Evolutionary conservation across 2,888 invertebrate species (phyloP), one percentile per base, ranked within the genome.

Genomic region (Endomychus coccineus): DNA sequence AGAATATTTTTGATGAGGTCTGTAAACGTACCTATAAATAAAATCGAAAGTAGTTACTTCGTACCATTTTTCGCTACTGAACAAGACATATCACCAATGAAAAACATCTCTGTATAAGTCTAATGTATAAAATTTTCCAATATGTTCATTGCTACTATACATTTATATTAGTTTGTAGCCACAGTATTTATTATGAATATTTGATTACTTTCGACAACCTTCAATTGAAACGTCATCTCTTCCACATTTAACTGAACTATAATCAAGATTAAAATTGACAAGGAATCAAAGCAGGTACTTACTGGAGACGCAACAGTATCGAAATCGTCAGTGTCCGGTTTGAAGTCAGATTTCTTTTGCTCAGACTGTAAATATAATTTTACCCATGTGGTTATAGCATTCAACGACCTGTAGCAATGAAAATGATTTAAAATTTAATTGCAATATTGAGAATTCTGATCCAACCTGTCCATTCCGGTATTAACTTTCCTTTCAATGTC

Each of bases 281-380:
- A n/a, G n/a, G n/a, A n/a, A n/a, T 29, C 12, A n/a, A 11, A 13
- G 10, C 27, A 27, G 13, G 19, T 28, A 65, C 71, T 72, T 71
- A 88, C 89, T 22, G 81, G 71, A 10, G 94, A 89, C 2, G 85
- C 82, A 17, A 89, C 69, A 0, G 88, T 89, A 56, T 96, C 87
- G 42, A 70, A 62, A 25, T 84, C 80, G 58, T 88, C 86, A 1
- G 82, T 82, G 55, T 90, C 90, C 0, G 89, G 88, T 53, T 83
- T 87, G 56, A 86, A 97, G 67, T 97, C 97, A 0, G 84, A 85
- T 65, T 94, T 95, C 67, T 87, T 91, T 67, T 98, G 97, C 61
- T 97, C 95, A 1, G 79, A 79, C 63, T 89, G 86, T 12, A 98
- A 71, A 53, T 92, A 83, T 36, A 87, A 71, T 62, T 85, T 87